Evolutionary conservation across 1,140 invertebrate genomes (phyloP).

Genomic region (Neodiprion virginianus): DNA sequence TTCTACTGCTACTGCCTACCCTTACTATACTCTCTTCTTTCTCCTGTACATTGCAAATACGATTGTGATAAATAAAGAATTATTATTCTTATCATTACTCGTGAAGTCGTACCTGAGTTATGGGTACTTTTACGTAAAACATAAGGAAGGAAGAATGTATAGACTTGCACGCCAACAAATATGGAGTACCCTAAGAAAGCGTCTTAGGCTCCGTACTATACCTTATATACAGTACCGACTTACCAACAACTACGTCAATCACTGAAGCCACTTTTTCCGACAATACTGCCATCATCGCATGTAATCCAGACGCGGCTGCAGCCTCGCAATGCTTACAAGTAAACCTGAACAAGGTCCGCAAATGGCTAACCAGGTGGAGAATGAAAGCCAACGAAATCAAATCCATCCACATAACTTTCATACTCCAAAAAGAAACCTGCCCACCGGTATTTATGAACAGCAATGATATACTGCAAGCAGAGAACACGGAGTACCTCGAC

Average conservation of each 20-base stretch:
- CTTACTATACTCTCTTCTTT: too few species aligned
- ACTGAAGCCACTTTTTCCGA: slow-evolving; percentile 38
- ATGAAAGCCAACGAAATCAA: slow-evolving; percentile 40
- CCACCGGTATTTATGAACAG: slow-evolving; percentile 8
- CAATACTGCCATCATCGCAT: slow-evolving; percentile 34
- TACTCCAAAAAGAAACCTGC: slow-evolving; percentile 30
- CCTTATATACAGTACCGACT: slow-evolving; percentile 34
- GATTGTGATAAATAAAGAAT: too few species aligned
- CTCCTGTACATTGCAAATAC: too few species aligned
- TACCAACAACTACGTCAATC: slow-evolving; percentile 26
- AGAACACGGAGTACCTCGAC: slow-evolving; percentile 22
- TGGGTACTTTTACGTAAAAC: not conserved
- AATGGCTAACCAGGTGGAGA: slow-evolving; percentile 39
- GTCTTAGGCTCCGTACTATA: slow-evolving; percentile 35
- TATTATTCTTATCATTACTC: not conserved
- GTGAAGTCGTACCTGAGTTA: not conserved
- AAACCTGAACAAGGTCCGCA: slow-evolving; percentile 26
- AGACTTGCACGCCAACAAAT: not conserved
- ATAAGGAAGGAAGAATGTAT: not conserved
- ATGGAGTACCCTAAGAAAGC: slow-evolving; percentile 35
- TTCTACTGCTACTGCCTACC: too few species aligned
- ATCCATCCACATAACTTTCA: slow-evolving; percentile 40
- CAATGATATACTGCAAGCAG: slow-evolving; percentile 12
- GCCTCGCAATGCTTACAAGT: slow-evolving; percentile 36
- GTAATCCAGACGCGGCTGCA: slow-evolving; percentile 17